Evolutionary conservation across 1,140 invertebrate genomes (phyloP).

Genomic region (Paracyclopina nana): DNA sequence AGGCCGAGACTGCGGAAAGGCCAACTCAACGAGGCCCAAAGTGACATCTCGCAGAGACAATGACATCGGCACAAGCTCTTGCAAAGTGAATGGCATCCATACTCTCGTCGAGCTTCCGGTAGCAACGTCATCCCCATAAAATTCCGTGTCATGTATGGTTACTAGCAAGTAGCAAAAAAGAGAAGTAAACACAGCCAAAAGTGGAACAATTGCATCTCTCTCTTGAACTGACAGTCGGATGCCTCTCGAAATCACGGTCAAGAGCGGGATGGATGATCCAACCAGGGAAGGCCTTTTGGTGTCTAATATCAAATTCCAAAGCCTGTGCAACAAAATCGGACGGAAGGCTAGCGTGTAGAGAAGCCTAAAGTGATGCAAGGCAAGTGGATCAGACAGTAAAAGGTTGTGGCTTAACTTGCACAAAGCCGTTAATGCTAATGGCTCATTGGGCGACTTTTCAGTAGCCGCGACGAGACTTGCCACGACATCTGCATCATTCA

Average conservation of each 20-base stretch:
- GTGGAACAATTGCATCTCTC: slow-evolving; percentile 47
- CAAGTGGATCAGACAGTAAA: slow-evolving; percentile 46
- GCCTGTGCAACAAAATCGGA: slow-evolving; percentile 48
- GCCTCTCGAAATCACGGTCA: slow-evolving; percentile 40
- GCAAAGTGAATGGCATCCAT: slow-evolving; percentile 31
- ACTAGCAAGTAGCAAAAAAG: slow-evolving; percentile 58
- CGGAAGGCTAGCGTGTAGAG: slow-evolving; percentile 69
- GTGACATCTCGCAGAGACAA: slow-evolving; percentile 43
- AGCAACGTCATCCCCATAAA: slow-evolving; percentile 29
- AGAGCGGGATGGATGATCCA: slow-evolving; percentile 39
- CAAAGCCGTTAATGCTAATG: slow-evolving; percentile 36
- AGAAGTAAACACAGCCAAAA: slow-evolving; percentile 62
- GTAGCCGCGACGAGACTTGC: slow-evolving; percentile 37
- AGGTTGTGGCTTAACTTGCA: slow-evolving; percentile 57
- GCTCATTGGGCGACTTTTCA: slow-evolving; percentile 35
- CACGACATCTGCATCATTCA: slow-evolving; percentile 44
- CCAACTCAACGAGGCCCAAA: slow-evolving; percentile 66
- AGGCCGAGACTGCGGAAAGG: slow-evolving; percentile 50
- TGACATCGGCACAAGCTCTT: slow-evolving; percentile 30
- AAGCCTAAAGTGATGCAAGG: slow-evolving; percentile 54
- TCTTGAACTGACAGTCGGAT: slow-evolving; percentile 41
- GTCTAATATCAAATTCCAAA: slow-evolving; percentile 42
- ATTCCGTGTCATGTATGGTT: slow-evolving; percentile 71
- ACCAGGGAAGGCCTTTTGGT: slow-evolving; percentile 37
- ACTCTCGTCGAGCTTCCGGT: slow-evolving; percentile 17